Evolutionary conservation across 2,113 vertebrate genomes (phyloP).

Genomic region (Cyprinodon tularosa): DNA sequence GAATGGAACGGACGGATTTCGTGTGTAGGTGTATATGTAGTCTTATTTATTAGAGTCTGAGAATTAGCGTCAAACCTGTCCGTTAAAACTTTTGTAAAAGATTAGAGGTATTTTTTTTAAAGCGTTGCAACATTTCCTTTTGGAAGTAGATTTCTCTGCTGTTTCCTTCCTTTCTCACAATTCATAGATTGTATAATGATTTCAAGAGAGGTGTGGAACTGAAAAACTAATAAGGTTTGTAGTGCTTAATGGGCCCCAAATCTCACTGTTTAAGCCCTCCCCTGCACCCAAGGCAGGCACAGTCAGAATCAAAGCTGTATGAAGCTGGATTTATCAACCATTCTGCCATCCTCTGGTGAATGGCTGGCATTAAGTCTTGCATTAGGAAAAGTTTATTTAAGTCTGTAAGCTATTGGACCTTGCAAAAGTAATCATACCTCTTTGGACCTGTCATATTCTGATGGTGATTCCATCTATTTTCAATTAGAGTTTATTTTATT

Average conservation of each 20-base stretch:
- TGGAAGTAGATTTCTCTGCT: constrained; percentile 68
- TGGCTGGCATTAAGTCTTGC: constrained; percentile 67
- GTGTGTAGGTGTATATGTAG: constrained; percentile 38
- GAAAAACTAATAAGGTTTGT: constrained; percentile 73
- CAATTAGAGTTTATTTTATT: too few species aligned
- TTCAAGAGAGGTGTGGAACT: constrained; percentile 78
- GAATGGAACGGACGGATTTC: constrained; percentile 48
- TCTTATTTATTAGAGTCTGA: constrained; percentile 56
- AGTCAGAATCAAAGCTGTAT: constrained; percentile 52
- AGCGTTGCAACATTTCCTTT: constrained; percentile 60
- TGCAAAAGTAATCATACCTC: not conserved
- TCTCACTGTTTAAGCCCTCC: constrained; percentile 66
- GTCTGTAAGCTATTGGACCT: not conserved
- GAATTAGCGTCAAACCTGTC: constrained; percentile 79
- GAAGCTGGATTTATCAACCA: constrained; percentile 72
- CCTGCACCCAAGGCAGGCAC: constrained; percentile 62
- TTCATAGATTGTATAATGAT: constrained; percentile 68
- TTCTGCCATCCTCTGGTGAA: constrained; percentile 80
- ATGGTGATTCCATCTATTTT: too few species aligned
- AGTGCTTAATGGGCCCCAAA: constrained; percentile 71
- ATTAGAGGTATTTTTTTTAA: constrained; percentile 77
- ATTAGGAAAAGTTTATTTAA: not conserved
- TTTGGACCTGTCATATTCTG: too few species aligned
- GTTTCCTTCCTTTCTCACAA: constrained; percentile 69
- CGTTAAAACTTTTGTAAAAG: constrained; percentile 69